phyloP scores from a whole-genome alignment of 2,113 vertebrate species.

The Pteruthius melanotis region DNA sequence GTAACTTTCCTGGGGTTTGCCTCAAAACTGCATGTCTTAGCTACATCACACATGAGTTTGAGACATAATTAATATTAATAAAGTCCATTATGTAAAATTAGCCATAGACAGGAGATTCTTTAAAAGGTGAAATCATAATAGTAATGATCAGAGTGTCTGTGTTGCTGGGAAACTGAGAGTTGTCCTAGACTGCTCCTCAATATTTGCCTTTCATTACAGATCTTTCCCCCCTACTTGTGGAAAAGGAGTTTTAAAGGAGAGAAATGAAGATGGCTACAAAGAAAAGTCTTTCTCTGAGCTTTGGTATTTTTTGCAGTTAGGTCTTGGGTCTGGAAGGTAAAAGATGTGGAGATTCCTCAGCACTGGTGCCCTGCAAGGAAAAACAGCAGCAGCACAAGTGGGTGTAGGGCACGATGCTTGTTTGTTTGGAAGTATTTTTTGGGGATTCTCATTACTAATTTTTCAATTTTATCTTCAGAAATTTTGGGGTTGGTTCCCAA shows the following conservation, averaged over 20 bases:
- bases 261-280: neutral
- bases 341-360: neutral
- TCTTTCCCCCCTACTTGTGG: neutral
- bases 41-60: neutral
- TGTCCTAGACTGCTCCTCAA: conserved; percentile 21
- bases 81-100: neutral
- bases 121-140: conserved; percentile 43
- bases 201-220: conserved; percentile 11
- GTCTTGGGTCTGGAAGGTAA: neutral
- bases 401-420: fast-evolving
- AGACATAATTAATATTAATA: neutral
- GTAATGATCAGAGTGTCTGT: neutral
- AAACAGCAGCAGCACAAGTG: fast-evolving
- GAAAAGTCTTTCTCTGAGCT: neutral
- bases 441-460: neutral
- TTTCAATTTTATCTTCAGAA: neutral
- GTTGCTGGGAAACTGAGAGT: conserved; percentile 46
- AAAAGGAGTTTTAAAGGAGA: neutral
- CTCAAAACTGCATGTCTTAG: neutral
- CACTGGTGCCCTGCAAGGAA: neutral
- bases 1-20: neutral
- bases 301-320: neutral
- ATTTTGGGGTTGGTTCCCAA: neutral
- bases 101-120: neutral
- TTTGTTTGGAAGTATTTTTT: neutral